These are phyloP conservation scores for Ciconia stormi DNA, from an alignment of 2,113 vertebrate species.

Conservation along the genomic window DNA sequence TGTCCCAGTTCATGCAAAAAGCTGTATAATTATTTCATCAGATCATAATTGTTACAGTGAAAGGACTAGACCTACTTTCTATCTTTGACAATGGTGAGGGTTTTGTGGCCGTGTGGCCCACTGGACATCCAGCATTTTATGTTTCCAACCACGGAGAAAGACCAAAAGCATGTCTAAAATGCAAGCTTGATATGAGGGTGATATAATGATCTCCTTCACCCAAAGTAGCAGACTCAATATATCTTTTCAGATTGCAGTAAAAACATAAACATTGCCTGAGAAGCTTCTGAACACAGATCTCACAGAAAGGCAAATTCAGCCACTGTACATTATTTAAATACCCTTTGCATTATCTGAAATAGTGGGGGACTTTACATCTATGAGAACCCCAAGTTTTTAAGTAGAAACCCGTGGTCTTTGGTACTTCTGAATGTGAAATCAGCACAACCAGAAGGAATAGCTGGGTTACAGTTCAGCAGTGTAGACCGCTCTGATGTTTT, in stretches of 20 bases:
- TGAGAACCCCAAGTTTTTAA: not conserved
- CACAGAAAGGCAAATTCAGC: not conserved
- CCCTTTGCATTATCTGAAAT: not conserved
- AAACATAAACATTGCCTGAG: not conserved
- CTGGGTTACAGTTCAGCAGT: not conserved
- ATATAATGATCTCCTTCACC: not conserved
- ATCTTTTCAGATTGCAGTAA: not conserved
- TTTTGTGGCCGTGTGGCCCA: not conserved
- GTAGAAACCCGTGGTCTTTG: not conserved
- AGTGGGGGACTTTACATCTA: not conserved
- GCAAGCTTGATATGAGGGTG: not conserved
- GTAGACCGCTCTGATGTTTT: not conserved
- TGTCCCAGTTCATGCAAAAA: slow-evolving; percentile 30
- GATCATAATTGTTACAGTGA: not conserved
- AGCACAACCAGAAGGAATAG: not conserved
- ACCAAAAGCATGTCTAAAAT: not conserved
- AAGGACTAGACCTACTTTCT: slow-evolving; percentile 1
- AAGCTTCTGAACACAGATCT: not conserved
- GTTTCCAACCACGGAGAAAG: not conserved
- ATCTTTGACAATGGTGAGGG: not conserved
- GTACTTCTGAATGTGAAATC: not conserved
- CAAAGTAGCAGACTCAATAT: not conserved
- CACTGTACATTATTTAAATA: not conserved
- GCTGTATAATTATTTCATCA: slow-evolving; percentile 43
- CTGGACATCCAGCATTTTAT: not conserved